Percentiles rank a stretch among this genome's conserved stretches.
These are phyloP conservation scores for Vombatus ursinus DNA, from an alignment of 2,113 vertebrate genomes.

Conservation along the genomic window DNA sequence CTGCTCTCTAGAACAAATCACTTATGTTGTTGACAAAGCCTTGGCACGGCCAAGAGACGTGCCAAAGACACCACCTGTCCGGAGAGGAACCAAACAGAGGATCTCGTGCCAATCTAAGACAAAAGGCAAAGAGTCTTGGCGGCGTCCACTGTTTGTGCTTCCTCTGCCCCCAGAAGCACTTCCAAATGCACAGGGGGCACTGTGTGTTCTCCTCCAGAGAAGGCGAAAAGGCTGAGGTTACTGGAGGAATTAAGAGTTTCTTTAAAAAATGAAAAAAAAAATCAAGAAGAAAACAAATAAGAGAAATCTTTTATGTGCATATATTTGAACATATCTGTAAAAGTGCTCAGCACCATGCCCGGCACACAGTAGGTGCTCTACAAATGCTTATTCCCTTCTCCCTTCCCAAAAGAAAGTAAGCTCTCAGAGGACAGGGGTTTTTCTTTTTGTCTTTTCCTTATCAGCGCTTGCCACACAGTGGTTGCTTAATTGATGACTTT, in stretches of 20 bases:
- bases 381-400: not conserved
- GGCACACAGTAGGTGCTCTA: not conserved
- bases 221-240: not conserved
- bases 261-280: not conserved
- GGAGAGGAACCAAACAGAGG: not conserved
- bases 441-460: not conserved
- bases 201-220: not conserved
- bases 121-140: not conserved
- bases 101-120: not conserved
- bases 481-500: not conserved
- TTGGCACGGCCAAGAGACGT: not conserved
- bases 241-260: not conserved
- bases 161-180: not conserved
- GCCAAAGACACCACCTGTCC: not conserved
- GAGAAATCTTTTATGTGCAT: not conserved
- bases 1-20: not conserved
- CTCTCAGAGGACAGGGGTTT: not conserved
- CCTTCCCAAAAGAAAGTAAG: not conserved
- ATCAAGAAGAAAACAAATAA: not conserved
- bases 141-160: not conserved
- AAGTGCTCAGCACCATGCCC: not conserved
- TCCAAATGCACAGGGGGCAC: not conserved
- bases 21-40: not conserved
- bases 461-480: not conserved
- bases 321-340: not conserved